Evolutionary conservation across 92 coral and sea anemone species (phyloP).

Genomic region (Heteractis magnifica): DNA sequence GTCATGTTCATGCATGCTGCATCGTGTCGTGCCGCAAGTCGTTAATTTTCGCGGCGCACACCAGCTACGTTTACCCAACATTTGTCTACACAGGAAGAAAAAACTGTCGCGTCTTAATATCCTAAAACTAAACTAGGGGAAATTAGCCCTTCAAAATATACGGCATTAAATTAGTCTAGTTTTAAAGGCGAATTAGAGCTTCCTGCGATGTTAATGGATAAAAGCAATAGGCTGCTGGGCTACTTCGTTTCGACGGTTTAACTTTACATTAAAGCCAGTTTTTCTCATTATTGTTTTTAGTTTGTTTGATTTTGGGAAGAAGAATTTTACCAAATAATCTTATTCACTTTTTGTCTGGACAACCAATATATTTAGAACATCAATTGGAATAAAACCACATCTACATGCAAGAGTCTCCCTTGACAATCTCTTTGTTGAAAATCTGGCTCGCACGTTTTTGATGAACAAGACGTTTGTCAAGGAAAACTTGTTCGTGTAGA

Average conservation of each 20-base stretch:
- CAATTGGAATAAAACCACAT: no score
- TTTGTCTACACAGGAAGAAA: background rate
- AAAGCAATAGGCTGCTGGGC: background rate
- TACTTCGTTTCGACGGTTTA: no score
- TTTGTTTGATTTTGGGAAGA: no score
- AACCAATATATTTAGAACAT: no score
- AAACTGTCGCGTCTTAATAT: background rate
- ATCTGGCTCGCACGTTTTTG: no score
- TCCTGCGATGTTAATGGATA: background rate
- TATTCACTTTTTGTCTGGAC: no score
- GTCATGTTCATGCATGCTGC: background rate
- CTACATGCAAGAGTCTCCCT: no score
- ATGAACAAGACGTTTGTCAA: no score
- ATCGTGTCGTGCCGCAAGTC: background rate
- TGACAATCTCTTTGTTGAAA: no score
- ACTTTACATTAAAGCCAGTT: no score
- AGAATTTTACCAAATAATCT: no score
- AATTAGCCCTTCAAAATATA: background rate
- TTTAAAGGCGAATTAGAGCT: constrained; percentile 4
- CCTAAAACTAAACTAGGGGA: background rate
- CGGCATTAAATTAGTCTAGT: background rate
- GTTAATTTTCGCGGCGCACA: background rate
- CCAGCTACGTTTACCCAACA: background rate
- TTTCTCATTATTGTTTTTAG: no score
- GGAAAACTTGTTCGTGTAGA: background rate